A percentile compares a stretch with the other conserved stretches of the same genome.
Conservation (phyloP, 2,797 vertebrate species). For the Simalia tracyae region DNA sequence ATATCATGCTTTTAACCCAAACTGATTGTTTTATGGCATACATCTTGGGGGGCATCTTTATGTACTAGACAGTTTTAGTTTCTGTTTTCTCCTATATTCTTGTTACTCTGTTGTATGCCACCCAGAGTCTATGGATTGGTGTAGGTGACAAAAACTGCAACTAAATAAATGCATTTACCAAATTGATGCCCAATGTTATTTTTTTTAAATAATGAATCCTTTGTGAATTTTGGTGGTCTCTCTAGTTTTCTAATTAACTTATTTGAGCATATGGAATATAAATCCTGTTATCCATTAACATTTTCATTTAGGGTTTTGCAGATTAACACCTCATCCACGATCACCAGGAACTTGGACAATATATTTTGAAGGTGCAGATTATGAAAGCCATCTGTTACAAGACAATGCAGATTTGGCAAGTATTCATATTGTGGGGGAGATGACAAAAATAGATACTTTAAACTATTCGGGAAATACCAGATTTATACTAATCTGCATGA, state of each 20-base stretch:
- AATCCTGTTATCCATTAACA: neutral
- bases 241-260: neutral
- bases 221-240: neutral
- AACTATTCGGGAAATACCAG: neutral
- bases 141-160: neutral
- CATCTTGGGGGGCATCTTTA: neutral
- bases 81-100: neutral
- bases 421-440: conserved; percentile 18
- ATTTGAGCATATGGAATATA: neutral
- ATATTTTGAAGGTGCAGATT: conserved; percentile 94
- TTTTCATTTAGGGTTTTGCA: conserved; percentile 84
- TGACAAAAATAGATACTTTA: neutral
- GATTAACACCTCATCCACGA: conserved; percentile 84
- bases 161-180: neutral
- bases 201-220: neutral
- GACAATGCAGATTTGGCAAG: conserved; percentile 88
- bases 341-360: conserved; percentile 96
- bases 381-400: conserved; percentile 86
- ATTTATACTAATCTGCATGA: neutral
- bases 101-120: neutral
- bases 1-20: no score
- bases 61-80: neutral
- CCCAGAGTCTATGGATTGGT: neutral
- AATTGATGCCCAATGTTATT: neutral
- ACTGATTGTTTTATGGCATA: neutral